These are phyloP conservation scores for Brachycybe producta DNA, from an alignment of 2,888 invertebrate species.

Conservation along the genomic window DNA sequence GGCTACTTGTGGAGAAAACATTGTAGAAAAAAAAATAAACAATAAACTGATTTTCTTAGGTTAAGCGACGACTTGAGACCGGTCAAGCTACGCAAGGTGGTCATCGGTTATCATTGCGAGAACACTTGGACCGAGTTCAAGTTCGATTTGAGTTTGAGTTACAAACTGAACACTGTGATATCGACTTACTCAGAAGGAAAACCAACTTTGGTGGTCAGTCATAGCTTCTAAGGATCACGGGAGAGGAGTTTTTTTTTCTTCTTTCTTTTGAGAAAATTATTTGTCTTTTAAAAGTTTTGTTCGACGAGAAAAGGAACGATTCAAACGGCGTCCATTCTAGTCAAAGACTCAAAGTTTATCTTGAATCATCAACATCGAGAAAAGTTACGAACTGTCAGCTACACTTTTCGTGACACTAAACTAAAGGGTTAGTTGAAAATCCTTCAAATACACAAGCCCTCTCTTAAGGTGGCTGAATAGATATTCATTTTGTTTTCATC, in stretches of 20 bases:
- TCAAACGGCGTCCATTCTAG: conserved; percentile 51
- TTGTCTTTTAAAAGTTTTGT: conserved; percentile 43
- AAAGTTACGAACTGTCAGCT: conserved; percentile 36
- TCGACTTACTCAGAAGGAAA: conserved; percentile 55
- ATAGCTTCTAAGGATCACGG: no score
- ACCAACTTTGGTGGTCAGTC: conserved; percentile 44
- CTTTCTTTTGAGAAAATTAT: background rate
- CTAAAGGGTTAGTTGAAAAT: conserved; percentile 35
- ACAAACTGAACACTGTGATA: conserved; percentile 54
- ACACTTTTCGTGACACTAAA: conserved; percentile 38
- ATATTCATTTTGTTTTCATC: no score
- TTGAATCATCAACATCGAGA: conserved; percentile 38
- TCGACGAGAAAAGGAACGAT: conserved; percentile 59
- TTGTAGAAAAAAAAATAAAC: no score
- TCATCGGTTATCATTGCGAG: conserved; percentile 52
- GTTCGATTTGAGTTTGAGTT: conserved; percentile 63
- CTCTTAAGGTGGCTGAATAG: no score
- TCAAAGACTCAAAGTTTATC: conserved; percentile 42
- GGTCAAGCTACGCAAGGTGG: conserved; percentile 55
- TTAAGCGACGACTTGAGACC: conserved; percentile 59
- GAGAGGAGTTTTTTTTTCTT: no score
- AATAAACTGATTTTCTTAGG: no score
- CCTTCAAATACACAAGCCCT: no score
- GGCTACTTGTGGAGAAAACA: no score
- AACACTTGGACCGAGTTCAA: conserved; percentile 48